Evolutionary conservation across 1,140 invertebrate species (phyloP).

Genomic region (Trachelipus rathkii): DNA sequence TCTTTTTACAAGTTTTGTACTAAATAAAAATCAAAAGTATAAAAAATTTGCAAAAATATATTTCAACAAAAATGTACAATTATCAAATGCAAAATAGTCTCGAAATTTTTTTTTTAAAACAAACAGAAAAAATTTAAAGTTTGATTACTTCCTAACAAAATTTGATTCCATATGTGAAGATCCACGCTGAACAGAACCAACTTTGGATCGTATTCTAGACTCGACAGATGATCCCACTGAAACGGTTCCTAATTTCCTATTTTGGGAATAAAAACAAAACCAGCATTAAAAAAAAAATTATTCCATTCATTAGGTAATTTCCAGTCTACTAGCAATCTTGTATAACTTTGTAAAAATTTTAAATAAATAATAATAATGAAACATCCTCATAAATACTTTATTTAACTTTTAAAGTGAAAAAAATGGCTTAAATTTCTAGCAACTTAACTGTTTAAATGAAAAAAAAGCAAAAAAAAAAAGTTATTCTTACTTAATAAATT

Average conservation of each 20-base stretch:
- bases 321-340: no score
- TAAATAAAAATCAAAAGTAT: no score
- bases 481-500: not conserved
- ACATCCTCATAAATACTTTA: not conserved
- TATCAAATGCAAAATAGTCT: no score
- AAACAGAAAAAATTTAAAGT: no score
- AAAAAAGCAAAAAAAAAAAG: not conserved
- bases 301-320: no score
- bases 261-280: not conserved
- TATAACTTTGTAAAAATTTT: no score
- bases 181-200: not conserved
- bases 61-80: no score
- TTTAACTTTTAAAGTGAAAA: not conserved
- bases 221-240: not conserved
- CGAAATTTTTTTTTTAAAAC: no score
- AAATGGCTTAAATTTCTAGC: not conserved
- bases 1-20: no score
- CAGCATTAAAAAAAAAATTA: no score
- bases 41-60: no score
- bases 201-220: not conserved
- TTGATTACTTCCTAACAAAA: not conserved
- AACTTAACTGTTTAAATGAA: not conserved
- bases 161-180: not conserved
- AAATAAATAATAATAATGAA: not conserved
- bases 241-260: not conserved